A percentile compares a stretch with the other conserved stretches of the same genome.
These are phyloP conservation scores for Tetropium fuscum DNA, from an alignment of 2,888 invertebrate genomes.

Conservation along the genomic window DNA sequence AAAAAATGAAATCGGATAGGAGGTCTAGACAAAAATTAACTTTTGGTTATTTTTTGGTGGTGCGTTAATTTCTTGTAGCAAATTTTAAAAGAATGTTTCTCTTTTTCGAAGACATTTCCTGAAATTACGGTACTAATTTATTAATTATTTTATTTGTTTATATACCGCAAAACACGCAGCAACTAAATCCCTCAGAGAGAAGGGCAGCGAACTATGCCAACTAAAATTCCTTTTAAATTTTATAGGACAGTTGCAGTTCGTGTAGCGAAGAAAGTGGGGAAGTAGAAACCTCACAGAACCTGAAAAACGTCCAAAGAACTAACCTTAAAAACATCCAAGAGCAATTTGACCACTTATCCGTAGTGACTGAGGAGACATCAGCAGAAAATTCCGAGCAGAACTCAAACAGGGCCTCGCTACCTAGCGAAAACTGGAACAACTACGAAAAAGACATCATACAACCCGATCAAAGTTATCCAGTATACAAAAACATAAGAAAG, in stretches of 20 bases:
- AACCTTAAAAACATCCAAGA: slow-evolving; percentile 68
- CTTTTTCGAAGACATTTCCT: too few relatives aligned
- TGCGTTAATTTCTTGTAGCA: too few relatives aligned
- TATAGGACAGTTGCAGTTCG: slow-evolving; percentile 60
- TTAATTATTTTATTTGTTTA: too few relatives aligned
- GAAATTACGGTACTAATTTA: too few relatives aligned
- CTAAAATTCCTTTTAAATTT: slow-evolving; percentile 17
- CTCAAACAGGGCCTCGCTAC: slow-evolving; percentile 50
- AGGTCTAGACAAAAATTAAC: too few relatives aligned
- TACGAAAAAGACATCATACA: slow-evolving; percentile 56
- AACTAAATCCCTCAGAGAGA: too few relatives aligned
- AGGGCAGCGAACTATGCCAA: too few relatives aligned
- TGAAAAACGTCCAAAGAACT: slow-evolving; percentile 65
- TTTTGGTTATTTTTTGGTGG: too few relatives aligned
- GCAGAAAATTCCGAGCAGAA: slow-evolving; percentile 63
- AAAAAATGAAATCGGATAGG: too few relatives aligned
- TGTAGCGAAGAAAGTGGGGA: slow-evolving; percentile 63
- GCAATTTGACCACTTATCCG: slow-evolving; percentile 80
- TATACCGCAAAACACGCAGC: too few relatives aligned
- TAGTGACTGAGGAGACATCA: slow-evolving; percentile 80
- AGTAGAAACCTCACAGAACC: slow-evolving; percentile 64
- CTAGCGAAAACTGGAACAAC: slow-evolving; percentile 52
- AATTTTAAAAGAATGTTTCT: too few relatives aligned
- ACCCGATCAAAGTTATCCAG: slow-evolving; percentile 64
- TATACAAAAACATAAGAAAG: slow-evolving; percentile 47